These are phyloP conservation scores for Drosophila sturtevanti DNA, from an alignment of 1,140 invertebrate genomes.

Conservation along the genomic window DNA sequence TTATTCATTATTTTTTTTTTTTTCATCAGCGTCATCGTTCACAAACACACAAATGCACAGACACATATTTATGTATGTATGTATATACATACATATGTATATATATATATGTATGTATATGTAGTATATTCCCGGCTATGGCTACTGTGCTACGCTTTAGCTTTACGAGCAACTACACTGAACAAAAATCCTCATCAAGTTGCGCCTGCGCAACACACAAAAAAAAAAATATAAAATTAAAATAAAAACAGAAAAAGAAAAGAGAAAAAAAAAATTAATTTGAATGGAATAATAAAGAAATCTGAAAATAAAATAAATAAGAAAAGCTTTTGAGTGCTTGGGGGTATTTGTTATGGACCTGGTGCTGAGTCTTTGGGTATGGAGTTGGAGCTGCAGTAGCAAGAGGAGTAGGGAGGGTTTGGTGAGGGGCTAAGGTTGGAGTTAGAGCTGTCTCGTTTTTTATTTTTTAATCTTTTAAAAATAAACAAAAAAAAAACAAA, in stretches of 20 bases:
- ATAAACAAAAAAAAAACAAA: constrained; percentile 52
- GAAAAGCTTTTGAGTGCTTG: constrained; percentile 58
- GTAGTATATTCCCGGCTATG: constrained; percentile 36
- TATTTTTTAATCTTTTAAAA: constrained; percentile 52
- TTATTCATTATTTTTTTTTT: constrained; percentile 81
- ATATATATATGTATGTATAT: too few species aligned
- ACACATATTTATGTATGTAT: constrained; percentile 25
- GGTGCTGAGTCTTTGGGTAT: constrained; percentile 24
- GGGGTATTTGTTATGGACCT: constrained; percentile 55
- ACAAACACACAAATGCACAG: constrained; percentile 27
- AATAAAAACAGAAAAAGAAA: neutral
- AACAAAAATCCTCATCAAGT: constrained; percentile 38
- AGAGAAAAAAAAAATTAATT: neutral
- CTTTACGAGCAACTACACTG: constrained; percentile 49
- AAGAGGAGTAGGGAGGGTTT: neutral
- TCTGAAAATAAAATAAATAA: constrained; percentile 52
- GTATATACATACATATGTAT: too few species aligned
- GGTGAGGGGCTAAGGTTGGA: neutral
- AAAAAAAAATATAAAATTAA: neutral
- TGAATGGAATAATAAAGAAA: constrained; percentile 57
- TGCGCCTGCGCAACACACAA: constrained; percentile 48
- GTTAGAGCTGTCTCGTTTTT: constrained; percentile 5
- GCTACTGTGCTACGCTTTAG: constrained; percentile 74
- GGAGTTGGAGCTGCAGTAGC: neutral
- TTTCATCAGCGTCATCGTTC: constrained; percentile 73